Conservation (phyloP, 2,797 vertebrate species). For the Trematomus bernacchii region DNA sequence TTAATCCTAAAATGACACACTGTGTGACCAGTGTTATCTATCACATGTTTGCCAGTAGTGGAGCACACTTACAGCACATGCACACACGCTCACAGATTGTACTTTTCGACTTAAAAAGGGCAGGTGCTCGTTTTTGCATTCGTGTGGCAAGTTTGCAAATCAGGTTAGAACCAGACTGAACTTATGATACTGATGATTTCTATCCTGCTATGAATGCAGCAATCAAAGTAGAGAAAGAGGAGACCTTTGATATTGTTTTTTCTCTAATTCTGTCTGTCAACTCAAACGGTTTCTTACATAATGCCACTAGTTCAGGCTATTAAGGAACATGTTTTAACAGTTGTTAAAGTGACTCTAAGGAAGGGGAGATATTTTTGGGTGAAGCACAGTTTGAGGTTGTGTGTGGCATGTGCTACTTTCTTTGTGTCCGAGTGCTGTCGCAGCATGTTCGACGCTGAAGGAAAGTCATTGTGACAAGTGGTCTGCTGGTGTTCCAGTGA, state of each 20-base stretch:
- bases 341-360: slow-evolving; percentile 18
- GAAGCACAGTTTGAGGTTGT: slow-evolving; percentile 34
- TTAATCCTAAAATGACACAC: slow-evolving; percentile 39
- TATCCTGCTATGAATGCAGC: not conserved
- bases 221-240: not conserved
- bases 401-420: slow-evolving; percentile 50
- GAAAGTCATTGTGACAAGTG: slow-evolving; percentile 70
- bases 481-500: slow-evolving; percentile 66
- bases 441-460: slow-evolving; percentile 54
- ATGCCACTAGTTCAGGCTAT: slow-evolving; percentile 13
- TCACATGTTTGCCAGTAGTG: slow-evolving; percentile 37
- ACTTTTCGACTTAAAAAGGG: not conserved
- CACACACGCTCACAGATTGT: not conserved
- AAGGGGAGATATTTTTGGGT: slow-evolving; percentile 35
- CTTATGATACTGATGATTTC: not conserved
- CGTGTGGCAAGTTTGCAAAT: slow-evolving; percentile 23
- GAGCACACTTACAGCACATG: slow-evolving; percentile 10
- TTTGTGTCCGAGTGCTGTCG: slow-evolving; percentile 48
- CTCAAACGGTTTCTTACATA: not conserved
- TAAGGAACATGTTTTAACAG: slow-evolving; percentile 2
- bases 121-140: slow-evolving; percentile 17
- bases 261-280: not conserved
- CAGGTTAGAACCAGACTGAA: not conserved
- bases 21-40: slow-evolving; percentile 39
- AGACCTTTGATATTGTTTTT: not conserved